Evolutionary conservation across 1,140 invertebrate species (phyloP).

Genomic region (Cecropterus lyciades): DNA sequence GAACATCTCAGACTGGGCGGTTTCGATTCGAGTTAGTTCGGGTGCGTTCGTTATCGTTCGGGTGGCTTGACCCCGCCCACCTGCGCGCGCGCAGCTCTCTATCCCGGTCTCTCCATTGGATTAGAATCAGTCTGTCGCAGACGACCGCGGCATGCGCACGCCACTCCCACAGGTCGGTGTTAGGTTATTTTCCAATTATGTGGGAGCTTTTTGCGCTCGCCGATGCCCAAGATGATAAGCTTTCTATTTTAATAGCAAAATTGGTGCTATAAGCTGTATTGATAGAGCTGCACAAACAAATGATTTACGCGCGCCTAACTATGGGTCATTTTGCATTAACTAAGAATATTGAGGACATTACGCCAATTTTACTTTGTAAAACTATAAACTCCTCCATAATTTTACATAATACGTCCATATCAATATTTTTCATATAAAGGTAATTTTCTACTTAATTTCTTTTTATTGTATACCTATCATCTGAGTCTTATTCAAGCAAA

Average conservation of each 20-base stretch:
- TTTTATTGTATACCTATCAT: too few relatives aligned
- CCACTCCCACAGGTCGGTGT: slow-evolving; percentile 67
- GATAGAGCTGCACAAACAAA: slow-evolving; percentile 5
- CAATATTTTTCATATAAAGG: too few relatives aligned
- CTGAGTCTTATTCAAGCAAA: too few relatives aligned
- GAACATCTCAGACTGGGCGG: slow-evolving; percentile 67
- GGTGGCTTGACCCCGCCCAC: slow-evolving; percentile 58
- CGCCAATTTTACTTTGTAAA: not conserved
- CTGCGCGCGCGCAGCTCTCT: slow-evolving; percentile 48
- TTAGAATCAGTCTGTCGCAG: slow-evolving; percentile 53
- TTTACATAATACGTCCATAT: too few relatives aligned
- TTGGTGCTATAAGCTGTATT: slow-evolving; percentile 44
- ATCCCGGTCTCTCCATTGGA: slow-evolving; percentile 46
- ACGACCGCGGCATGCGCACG: slow-evolving; percentile 42
- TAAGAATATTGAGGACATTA: not conserved
- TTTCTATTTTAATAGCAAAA: slow-evolving; percentile 62
- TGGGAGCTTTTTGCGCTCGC: slow-evolving; percentile 72
- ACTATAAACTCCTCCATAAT: too few relatives aligned
- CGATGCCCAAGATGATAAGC: slow-evolving; percentile 66
- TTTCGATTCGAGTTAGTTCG: slow-evolving; percentile 59
- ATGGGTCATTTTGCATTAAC: slow-evolving; percentile 9
- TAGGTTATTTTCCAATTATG: slow-evolving; percentile 76
- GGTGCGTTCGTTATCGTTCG: slow-evolving; percentile 59
- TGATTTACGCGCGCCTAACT: slow-evolving; percentile 4
- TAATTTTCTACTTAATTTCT: too few relatives aligned